These are phyloP conservation scores for Lytechinus variegatus DNA, from an alignment of 35 echinoderm and acorn worm species.

Conservation along the genomic window DNA sequence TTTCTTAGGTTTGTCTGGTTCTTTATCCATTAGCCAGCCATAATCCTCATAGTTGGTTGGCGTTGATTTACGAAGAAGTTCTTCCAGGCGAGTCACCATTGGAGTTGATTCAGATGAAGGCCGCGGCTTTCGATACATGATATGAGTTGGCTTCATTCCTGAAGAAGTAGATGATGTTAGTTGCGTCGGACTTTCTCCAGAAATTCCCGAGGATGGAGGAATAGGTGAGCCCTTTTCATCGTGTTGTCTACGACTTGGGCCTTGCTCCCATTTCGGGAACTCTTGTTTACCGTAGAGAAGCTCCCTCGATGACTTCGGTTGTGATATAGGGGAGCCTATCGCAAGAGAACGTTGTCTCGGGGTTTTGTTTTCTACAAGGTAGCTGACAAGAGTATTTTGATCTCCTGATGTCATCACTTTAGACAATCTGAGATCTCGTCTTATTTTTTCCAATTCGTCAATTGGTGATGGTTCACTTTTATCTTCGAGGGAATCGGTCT, in stretches of 20 bases:
- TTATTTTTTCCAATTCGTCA: conserved; percentile 61
- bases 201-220: background rate
- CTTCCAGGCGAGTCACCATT: conserved; percentile 71
- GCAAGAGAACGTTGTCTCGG: background rate
- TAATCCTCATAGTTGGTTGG: conserved; percentile 21
- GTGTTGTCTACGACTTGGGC: conserved; percentile 40
- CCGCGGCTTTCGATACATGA: background rate
- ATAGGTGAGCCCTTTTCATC: conserved; percentile 63
- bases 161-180: background rate
- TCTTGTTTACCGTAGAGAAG: conserved; percentile 25
- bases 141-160: conserved; percentile 38
- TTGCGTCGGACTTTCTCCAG: background rate
- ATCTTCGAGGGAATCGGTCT: conserved; percentile 15
- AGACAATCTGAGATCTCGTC: conserved; percentile 56
- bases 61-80: conserved; percentile 31
- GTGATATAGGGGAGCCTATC: background rate
- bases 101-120: background rate
- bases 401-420: conserved; percentile 61
- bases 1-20: background rate
- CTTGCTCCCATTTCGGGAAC: conserved; percentile 50
- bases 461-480: conserved; percentile 17
- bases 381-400: conserved; percentile 54
- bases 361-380: conserved; percentile 36
- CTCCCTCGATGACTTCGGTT: background rate
- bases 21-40: conserved; percentile 32